Base-by-base conservation (phyloP, 1,140 invertebrate species). In the Caerostris extrusa region DNA sequence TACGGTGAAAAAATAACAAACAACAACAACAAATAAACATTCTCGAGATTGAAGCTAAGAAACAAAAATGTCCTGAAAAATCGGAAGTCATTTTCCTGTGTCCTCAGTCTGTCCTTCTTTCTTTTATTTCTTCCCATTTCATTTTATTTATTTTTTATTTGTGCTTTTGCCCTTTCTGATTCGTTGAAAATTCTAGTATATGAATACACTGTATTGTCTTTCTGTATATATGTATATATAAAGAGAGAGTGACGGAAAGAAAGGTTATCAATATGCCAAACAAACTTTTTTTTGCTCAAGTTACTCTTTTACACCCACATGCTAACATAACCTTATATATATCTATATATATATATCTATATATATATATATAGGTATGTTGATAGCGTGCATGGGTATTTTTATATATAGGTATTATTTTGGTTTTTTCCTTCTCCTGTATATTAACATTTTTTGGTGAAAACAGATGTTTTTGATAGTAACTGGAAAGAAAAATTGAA, bases 51-150 rank as follows among this genome's bases (percentile, higher is more conserved):
- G 56, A 83, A 83, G 56, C 82, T 57, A 83, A 83, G 56, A 83
- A 83, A 56, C 56, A 83, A 83, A 83, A 83, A 83, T 56, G 82
- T 83, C 56, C 57, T 53, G 57, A 34, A 83, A 34, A 83, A 83
- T 83, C 53, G 82, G 82, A 83, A 83, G 82, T 58, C 82, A 83
- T 83, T 83, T 83, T 83, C 82, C 57, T 83, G 56, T 83, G 82
- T 83, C 56, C 19, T 57, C 53, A 83, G 17, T 83, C 57, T 19
- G 14, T 83, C n/a, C 57, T 3, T 81, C 4, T 83, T 56, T 57
- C n/a, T 56, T 83, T 14, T 56, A 7, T 50, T 82, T 55, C 34
- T 77, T 17, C 19, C n/a, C 10, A 53, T 82, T 55, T 7, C n/a
- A 56, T 58, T 55, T 83, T 83, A 7, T 5, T 34, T 17, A 6